phyloP scores from a whole-genome alignment of 1,140 invertebrate genomes.

The Antheraea mylitta region DNA sequence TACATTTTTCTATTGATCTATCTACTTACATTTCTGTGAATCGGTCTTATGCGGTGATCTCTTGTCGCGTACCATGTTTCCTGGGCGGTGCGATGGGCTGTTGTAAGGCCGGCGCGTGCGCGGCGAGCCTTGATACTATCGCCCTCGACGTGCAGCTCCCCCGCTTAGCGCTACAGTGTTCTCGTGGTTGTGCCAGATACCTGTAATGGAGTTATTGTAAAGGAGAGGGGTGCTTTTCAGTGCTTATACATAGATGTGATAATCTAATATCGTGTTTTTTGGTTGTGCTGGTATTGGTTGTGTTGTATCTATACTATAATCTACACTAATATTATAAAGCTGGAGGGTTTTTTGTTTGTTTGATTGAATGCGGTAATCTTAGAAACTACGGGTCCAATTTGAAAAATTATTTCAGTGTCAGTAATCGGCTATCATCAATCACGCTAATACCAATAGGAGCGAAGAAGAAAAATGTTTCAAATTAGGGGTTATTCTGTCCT shows the following conservation, averaged over 20 bases:
- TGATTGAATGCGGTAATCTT: too few species aligned
- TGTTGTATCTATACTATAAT: too few species aligned
- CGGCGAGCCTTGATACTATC: conserved; percentile 65
- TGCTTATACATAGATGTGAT: neutral
- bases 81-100: conserved; percentile 32
- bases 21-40: conserved; percentile 69
- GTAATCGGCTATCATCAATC: too few species aligned
- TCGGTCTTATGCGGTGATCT: conserved; percentile 66
- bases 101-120: conserved; percentile 41
- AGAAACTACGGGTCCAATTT: too few species aligned
- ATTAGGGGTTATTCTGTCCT: too few species aligned
- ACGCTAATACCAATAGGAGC: too few species aligned
- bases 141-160: conserved; percentile 38
- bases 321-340: too few species aligned
- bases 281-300: too few species aligned
- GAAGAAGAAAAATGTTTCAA: too few species aligned
- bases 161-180: conserved; percentile 65
- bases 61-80: conserved; percentile 72
- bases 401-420: too few species aligned
- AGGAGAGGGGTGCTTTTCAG: neutral
- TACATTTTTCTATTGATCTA: neutral
- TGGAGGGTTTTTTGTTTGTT: too few species aligned
- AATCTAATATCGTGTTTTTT: neutral
- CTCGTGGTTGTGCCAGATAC: conserved; percentile 72
- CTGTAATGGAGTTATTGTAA: conserved; percentile 38